Evolutionary conservation across 2,888 invertebrate species (phyloP).

Genomic region (Drosophila paracracens): DNA sequence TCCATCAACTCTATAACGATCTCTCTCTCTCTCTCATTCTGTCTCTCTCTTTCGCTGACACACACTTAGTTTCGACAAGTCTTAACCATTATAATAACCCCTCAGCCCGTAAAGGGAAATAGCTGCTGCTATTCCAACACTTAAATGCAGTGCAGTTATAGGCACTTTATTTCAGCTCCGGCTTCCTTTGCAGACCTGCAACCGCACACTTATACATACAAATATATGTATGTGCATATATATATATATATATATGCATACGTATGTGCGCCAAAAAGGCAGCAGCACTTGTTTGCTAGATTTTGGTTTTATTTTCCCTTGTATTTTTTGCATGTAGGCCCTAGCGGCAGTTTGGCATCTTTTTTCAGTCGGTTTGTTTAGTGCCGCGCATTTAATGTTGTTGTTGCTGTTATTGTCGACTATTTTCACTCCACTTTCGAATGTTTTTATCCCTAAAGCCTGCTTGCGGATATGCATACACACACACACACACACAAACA

Average conservation of each 20-base stretch:
- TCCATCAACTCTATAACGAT: neutral
- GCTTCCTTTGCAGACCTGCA: neutral
- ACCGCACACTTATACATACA: too few relatives aligned
- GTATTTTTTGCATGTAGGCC: conserved; percentile 35
- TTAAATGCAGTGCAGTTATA: conserved; percentile 56
- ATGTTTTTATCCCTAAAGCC: conserved; percentile 79
- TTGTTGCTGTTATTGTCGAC: conserved; percentile 50
- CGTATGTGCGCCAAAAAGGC: conserved; percentile 46
- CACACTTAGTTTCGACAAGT: conserved; percentile 14
- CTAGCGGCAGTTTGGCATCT: conserved; percentile 42
- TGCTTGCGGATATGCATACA: conserved; percentile 75
- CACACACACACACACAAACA: conserved; percentile 18
- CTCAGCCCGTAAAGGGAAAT: conserved; percentile 8
- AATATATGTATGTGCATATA: neutral
- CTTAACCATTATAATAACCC: conserved; percentile 31
- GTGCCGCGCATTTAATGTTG: conserved; percentile 24
- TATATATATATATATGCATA: neutral
- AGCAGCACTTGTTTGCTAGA: conserved; percentile 59
- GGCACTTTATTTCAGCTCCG: conserved; percentile 27
- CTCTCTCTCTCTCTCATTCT: neutral
- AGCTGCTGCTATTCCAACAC: conserved; percentile 28
- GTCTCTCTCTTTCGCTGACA: neutral
- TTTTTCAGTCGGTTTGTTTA: conserved; percentile 36
- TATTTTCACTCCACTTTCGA: conserved; percentile 75
- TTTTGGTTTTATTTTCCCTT: conserved; percentile 50